These are phyloP conservation scores for Lochmaea capreae DNA, from an alignment of 2,888 invertebrate genomes.

Conservation along the genomic window DNA sequence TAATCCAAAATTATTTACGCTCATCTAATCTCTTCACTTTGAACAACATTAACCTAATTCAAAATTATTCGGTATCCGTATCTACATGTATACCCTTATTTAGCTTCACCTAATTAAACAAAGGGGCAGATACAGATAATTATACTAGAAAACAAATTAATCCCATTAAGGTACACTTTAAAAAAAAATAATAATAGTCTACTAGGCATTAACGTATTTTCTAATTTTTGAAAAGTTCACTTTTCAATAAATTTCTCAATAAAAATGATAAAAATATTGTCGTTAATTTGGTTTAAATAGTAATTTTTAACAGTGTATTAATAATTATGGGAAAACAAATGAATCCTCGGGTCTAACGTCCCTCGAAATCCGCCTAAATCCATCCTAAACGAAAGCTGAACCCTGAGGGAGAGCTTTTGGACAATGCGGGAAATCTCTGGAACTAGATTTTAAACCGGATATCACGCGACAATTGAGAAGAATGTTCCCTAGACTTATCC, in stretches of 20 bases:
- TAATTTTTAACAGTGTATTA: background rate
- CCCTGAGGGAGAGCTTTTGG: background rate
- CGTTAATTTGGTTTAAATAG: background rate
- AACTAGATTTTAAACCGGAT: slow-evolving; percentile 7
- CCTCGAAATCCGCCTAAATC: slow-evolving; percentile 11
- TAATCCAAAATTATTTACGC: slow-evolving; percentile 29
- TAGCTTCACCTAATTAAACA: slow-evolving; percentile 16
- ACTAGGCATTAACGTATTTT: no score
- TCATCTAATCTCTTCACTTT: slow-evolving; percentile 29
- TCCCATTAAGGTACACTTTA: background rate
- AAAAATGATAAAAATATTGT: no score
- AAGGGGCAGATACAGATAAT: slow-evolving; percentile 6
- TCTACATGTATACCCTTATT: slow-evolving; percentile 11
- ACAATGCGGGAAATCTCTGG: slow-evolving; percentile 13
- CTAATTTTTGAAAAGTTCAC: no score
- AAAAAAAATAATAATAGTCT: background rate
- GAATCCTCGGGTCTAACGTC: background rate
- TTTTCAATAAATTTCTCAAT: no score
- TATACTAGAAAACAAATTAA: background rate
- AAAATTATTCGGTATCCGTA: slow-evolving; percentile 6
- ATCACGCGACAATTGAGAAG: slow-evolving; percentile 10
- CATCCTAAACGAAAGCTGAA: background rate
- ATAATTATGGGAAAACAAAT: slow-evolving; percentile 18
- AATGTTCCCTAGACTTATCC: slow-evolving; percentile 2
- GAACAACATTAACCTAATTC: slow-evolving; percentile 13